These are phyloP conservation scores for Xenopus borealis DNA, from an alignment of 2,113 vertebrate species.

Conservation along the genomic window DNA sequence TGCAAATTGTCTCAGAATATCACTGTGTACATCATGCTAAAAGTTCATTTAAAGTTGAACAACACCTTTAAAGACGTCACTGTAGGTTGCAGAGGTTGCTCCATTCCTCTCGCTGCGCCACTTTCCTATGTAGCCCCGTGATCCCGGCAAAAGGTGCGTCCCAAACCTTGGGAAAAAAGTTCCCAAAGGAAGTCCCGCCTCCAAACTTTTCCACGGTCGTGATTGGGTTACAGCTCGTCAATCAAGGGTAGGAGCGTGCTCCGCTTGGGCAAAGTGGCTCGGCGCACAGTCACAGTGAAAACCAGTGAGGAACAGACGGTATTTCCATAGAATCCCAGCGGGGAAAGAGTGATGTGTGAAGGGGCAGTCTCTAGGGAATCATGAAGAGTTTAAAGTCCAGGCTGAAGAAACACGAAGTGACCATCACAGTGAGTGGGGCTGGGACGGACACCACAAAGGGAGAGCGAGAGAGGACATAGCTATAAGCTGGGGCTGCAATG, in stretches of 20 bases:
- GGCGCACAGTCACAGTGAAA: background rate
- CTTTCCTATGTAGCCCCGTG: constrained; percentile 10
- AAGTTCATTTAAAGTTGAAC: too few relatives aligned
- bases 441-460: background rate
- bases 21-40: too few relatives aligned
- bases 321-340: background rate
- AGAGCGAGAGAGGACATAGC: background rate
- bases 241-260: background rate
- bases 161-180: constrained; percentile 12
- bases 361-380: background rate
- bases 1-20: too few relatives aligned
- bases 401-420: constrained; percentile 83
- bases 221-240: constrained; percentile 6
- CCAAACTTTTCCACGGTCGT: background rate
- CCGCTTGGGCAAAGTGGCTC: background rate
- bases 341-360: background rate
- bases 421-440: constrained; percentile 50
- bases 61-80: too few relatives aligned
- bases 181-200: constrained; percentile 48
- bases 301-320: background rate
- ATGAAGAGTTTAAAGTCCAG: constrained; percentile 93
- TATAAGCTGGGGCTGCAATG: background rate
- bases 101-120: background rate
- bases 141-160: constrained; percentile 42
- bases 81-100: too few relatives aligned